Base-by-base conservation (phyloP, 1,140 invertebrate genomes). In the Venturia canescens region DNA sequence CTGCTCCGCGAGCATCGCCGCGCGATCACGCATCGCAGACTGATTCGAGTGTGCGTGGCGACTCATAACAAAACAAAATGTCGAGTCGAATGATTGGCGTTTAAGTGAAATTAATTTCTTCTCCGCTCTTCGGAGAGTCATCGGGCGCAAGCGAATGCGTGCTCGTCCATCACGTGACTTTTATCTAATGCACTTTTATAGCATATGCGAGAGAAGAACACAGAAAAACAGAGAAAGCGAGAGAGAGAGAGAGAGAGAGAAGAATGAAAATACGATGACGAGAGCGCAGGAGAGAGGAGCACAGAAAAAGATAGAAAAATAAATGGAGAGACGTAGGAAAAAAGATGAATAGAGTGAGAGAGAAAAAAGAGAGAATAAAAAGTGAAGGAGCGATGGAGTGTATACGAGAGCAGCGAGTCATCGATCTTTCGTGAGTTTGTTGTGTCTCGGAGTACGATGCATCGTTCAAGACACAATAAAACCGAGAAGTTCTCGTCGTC, bases 381-480 rank as follows among this genome's bases (percentile, higher is more conserved):
- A 69, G 15, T 31, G 60, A 69, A 31, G 29, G 27, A 31, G 29
- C 29, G 29, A 31, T 31, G 29, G 4, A 69, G 60, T 23, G 60
- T 69, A 69, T 31, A 69, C 15, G 15, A 29, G 66, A 69, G 66
- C 27, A 27, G 27, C 29, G 60, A 69, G 66, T 69, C 66, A 69
- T 69, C 66, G 66, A 31, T 69, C 66, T 69, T 31, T 69, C 66
- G 27, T 63, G 66, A 69, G 66, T 69, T 69, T 69, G 66, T 69
- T 69, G 27, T 69, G 66, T 69, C 66, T 69, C 66, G 29, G 29
- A 6, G 26, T 18, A 69, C 66, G 66, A 69, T 69, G 66, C 66
- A 69, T 69, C 66, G 66, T 69, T 15, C 66, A 31, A 69, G 66
- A 69, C 66, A 69, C 66, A 69, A 69, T 69, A 69, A 69, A 69